Conservation (phyloP, 2,888 invertebrate genomes). For the Drosophila nigritarsus region DNA sequence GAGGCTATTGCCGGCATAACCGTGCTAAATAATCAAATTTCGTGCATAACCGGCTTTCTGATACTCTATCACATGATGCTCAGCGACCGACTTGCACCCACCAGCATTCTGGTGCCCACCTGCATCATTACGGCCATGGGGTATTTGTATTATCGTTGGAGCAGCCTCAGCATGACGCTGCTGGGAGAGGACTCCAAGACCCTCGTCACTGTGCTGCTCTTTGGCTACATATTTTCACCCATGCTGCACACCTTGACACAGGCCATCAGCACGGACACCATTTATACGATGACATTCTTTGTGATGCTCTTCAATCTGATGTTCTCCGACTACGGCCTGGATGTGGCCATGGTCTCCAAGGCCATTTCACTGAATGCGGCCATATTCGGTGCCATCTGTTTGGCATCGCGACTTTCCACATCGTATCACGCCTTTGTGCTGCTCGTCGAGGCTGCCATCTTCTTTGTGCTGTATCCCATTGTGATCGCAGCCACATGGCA, state of each 20-base stretch:
- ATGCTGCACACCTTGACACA: constrained; percentile 97
- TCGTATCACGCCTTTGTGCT: constrained; percentile 95
- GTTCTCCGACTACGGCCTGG: constrained; percentile 96
- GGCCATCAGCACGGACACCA: constrained; percentile 98
- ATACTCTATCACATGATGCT: constrained; percentile 90
- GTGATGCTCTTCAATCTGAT: constrained; percentile 95
- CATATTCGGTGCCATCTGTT: constrained; percentile 96
- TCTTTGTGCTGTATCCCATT: constrained; percentile 95
- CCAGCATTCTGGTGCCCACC: constrained; percentile 87
- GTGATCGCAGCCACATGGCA: constrained; percentile 88
- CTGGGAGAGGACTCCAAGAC: constrained; percentile 90
- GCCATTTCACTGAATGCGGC: constrained; percentile 97
- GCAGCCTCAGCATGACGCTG: constrained; percentile 62
- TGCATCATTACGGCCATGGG: constrained; percentile 87
- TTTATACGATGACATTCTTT: constrained; percentile 95
- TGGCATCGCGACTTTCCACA: constrained; percentile 95
- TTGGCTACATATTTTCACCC: constrained; percentile 96
- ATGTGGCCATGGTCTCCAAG: constrained; percentile 94
- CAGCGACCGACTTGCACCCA: constrained; percentile 88
- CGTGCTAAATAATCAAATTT: constrained; percentile 92
- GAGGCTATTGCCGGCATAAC: constrained; percentile 92
- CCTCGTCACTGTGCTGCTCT: constrained; percentile 91
- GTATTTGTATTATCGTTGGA: constrained; percentile 87
- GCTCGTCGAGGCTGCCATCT: constrained; percentile 94
- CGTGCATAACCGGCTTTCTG: constrained; percentile 90